Conservation (phyloP, 2,113 vertebrate genomes). For the Stomatorhinus ivindoensis region DNA sequence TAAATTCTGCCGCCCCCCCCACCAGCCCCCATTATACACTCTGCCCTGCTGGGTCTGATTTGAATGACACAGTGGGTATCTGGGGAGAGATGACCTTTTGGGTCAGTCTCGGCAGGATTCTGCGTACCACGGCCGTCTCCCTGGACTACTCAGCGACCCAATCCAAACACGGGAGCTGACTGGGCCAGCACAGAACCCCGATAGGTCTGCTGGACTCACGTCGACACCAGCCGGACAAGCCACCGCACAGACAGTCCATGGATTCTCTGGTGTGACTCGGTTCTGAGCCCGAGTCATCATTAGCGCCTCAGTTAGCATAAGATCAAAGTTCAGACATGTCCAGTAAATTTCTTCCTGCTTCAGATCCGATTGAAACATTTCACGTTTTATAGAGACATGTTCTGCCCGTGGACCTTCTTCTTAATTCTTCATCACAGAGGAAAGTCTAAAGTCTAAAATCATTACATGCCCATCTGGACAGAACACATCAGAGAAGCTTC, state of each 20-base stretch:
- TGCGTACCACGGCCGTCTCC: conserved; percentile 25
- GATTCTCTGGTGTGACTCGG: neutral
- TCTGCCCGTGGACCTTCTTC: neutral
- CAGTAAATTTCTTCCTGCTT: neutral
- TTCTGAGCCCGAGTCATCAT: neutral
- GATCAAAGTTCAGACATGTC: neutral
- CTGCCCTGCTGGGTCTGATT: conserved; percentile 22
- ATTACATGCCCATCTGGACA: neutral
- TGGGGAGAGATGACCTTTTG: conserved; percentile 29
- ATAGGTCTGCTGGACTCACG: neutral
- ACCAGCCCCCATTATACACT: neutral
- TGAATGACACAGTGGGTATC: conserved; percentile 25
- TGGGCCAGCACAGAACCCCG: neutral
- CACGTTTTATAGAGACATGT: neutral
- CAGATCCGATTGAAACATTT: neutral
- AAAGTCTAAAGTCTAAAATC: neutral
- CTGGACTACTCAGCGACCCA: neutral
- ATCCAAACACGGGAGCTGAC: neutral
- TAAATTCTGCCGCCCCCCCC: neutral
- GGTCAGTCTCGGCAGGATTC: conserved; percentile 30
- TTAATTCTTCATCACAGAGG: neutral
- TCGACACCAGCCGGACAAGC: neutral
- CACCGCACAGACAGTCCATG: neutral
- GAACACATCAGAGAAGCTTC: neutral
- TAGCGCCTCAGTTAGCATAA: neutral